Base-by-base conservation (phyloP, 2,888 invertebrate genomes). In the Lepidonotus clava region DNA sequence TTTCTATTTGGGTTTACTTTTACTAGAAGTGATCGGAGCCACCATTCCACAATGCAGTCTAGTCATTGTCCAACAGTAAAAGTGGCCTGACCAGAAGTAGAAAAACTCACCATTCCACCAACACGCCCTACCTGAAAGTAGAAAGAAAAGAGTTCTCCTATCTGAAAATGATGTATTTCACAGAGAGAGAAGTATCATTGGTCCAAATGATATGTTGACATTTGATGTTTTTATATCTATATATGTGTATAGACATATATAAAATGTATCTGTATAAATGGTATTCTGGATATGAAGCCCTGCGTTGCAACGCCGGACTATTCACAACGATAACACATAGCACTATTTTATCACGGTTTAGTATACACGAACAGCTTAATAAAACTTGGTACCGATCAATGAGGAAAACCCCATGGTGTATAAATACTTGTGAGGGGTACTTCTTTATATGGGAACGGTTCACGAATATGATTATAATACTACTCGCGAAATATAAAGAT, bases 311-410 rank as follows among this genome's bases (percentile, higher is more conserved):
- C 11, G 24, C n/a, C n/a, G 5, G 61, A 11, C 2, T 61, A 18
- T 24, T 61, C 24, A 61, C 61, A n/a, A 61, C 61, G 24, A 61
- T 32, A 32, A 61, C 28, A 61, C 61, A 61, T 61, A 24, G 11
- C 61, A 61, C 61, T 61, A 61, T 61, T 61, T 61, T 61, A 61
- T 61, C 61, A 61, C 61, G 28, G 61, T 32, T 61, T 61, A 61
- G 61, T 11, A 61, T 18, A 61, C 28, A n/a, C n/a, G n/a, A n/a
- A n/a, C n/a, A n/a, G n/a, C n/a, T n/a, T n/a, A n/a, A n/a, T n/a
- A n/a, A n/a, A n/a, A n/a, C n/a, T n/a, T n/a, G n/a, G 24, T n/a
- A 61, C 28, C 28, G 28, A 61, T 24, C 61, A n/a, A 61, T n/a
- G 4, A 61, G 24, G 61, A 38, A 36, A n/a, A n/a, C n/a, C n/a